phyloP scores from a whole-genome alignment of 2,797 vertebrate genomes.

The Silurus lanzhouensis region DNA sequence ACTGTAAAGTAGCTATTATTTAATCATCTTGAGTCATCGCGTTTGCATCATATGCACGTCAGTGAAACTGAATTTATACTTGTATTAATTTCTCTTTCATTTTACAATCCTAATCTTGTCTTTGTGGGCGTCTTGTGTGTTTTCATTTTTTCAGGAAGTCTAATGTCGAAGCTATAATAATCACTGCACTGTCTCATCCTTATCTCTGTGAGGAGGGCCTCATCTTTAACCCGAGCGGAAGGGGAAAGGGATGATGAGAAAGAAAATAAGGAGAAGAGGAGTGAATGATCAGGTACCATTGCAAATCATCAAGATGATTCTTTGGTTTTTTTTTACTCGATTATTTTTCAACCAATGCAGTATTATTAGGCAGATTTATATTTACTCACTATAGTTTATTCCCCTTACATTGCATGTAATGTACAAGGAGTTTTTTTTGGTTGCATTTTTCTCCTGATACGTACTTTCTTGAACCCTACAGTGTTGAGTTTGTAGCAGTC shows the following conservation, averaged over 20 bases:
- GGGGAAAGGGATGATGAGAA: constrained; percentile 70
- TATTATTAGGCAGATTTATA: background rate
- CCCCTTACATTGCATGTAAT: background rate
- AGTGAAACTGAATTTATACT: background rate
- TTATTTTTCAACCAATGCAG: background rate
- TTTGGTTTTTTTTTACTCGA: background rate
- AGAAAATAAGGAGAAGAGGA: constrained; percentile 68
- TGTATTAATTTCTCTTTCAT: background rate
- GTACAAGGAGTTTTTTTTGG: background rate
- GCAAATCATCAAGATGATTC: background rate
- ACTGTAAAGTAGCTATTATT: background rate
- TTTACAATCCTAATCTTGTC: background rate
- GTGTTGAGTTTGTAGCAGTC: background rate
- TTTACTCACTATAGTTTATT: background rate
- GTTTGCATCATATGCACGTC: background rate
- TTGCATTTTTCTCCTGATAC: background rate
- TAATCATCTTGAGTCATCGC: background rate
- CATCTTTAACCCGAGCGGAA: constrained; percentile 81
- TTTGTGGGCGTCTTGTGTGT: background rate
- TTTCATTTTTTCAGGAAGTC: background rate
- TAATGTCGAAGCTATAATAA: constrained; percentile 8
- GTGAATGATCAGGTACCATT: constrained; percentile 76
- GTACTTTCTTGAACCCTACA: background rate
- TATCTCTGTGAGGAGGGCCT: constrained; percentile 73
- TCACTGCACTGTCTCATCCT: constrained; percentile 18